phyloP scores from a whole-genome alignment of 37 sponge, comb jelly and placozoan genomes.

The Halichondria panicea region DNA sequence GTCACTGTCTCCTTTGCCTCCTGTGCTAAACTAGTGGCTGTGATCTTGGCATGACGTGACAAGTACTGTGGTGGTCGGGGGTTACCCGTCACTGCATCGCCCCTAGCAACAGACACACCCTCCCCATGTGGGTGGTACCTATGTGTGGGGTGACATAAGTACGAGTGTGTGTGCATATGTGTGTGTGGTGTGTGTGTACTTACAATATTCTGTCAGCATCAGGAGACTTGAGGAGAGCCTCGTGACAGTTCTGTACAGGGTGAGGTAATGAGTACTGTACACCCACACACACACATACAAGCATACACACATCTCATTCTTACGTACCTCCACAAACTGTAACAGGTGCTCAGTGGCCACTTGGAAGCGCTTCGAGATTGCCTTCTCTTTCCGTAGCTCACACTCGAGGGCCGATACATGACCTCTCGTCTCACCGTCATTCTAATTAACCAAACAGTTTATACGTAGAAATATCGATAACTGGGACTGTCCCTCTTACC shows the following conservation, averaged over 20 bases:
- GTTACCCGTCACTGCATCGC: constrained; percentile 75
- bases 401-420: constrained; percentile 54
- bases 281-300: too few relatives aligned
- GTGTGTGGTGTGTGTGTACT: neutral
- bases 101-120: constrained; percentile 58
- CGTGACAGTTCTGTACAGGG: constrained; percentile 45
- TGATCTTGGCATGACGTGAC: constrained; percentile 61
- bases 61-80: constrained; percentile 79
- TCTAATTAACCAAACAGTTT: too few relatives aligned
- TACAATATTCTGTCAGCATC: constrained; percentile 41
- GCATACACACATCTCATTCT: neutral
- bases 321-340: constrained; percentile 60
- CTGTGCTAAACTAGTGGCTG: constrained; percentile 61
- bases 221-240: constrained; percentile 57
- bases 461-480: neutral
- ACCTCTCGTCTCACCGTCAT: constrained; percentile 21
- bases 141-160: neutral
- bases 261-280: neutral
- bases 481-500: constrained; percentile 4
- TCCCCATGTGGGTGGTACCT: constrained; percentile 70
- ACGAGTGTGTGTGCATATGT: neutral
- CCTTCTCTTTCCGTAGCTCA: constrained; percentile 57
- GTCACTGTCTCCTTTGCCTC: constrained; percentile 63
- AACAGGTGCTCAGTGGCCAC: constrained; percentile 58
- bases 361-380: constrained; percentile 42